These are phyloP conservation scores for Argyrosomus regius DNA, from an alignment of 2,797 vertebrate species.

Conservation along the genomic window DNA sequence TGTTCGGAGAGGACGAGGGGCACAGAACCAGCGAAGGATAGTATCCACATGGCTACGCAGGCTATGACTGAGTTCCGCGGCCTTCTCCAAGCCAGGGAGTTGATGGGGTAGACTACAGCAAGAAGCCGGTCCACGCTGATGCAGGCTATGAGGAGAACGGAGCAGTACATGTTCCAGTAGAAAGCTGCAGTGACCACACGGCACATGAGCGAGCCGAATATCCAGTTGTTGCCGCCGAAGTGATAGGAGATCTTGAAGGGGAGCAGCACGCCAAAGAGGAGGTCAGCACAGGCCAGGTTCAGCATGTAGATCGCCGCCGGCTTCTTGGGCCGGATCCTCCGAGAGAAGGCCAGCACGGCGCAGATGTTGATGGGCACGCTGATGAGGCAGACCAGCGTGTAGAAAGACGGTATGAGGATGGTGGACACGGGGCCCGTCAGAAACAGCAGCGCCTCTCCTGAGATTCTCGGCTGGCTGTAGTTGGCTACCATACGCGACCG, in stretches of 20 bases:
- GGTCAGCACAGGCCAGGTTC: conserved; percentile 90
- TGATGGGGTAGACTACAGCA: conserved; percentile 91
- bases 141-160: conserved; percentile 90
- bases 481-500: fast-evolving
- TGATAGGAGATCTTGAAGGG: conserved; percentile 93
- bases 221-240: conserved; percentile 90
- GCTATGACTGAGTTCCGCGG: conserved; percentile 72
- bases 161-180: conserved; percentile 96
- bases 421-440: conserved; percentile 87
- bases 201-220: conserved; percentile 88
- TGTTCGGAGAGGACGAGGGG: conserved; percentile 89
- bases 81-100: conserved; percentile 89
- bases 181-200: conserved; percentile 88
- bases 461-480: conserved; percentile 22
- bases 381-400: conserved; percentile 86
- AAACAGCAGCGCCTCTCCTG: conserved; percentile 75
- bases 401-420: conserved; percentile 89
- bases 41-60: conserved; percentile 87
- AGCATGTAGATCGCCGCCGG: conserved; percentile 92
- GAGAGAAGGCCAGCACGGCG: conserved; percentile 85
- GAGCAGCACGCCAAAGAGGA: conserved; percentile 89
- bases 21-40: conserved; percentile 83
- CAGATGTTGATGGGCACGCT: conserved; percentile 90
- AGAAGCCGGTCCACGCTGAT: conserved; percentile 92
- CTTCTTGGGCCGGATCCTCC: conserved; percentile 87